phyloP scores from a whole-genome alignment of 2,888 invertebrate genomes.

The Abrostola tripartita region DNA sequence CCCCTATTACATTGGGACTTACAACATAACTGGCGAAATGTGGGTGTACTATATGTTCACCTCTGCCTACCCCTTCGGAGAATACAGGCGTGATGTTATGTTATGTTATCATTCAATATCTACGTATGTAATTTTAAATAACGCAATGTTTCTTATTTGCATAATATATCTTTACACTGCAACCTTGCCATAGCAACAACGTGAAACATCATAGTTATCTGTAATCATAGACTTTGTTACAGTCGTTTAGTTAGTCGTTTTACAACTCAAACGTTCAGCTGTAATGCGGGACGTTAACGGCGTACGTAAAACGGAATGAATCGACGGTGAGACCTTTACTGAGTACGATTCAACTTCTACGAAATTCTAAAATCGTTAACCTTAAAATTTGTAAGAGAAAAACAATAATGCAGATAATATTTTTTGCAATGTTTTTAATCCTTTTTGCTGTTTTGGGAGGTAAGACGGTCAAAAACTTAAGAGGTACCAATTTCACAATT shows the following conservation, averaged over 20 bases:
- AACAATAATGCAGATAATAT: no score
- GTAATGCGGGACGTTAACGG: constrained; percentile 61
- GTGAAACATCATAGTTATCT: constrained; percentile 27
- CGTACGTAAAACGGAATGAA: constrained; percentile 68
- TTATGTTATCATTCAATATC: no score
- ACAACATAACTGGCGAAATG: no score
- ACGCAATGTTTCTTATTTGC: constrained; percentile 6
- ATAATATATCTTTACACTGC: constrained; percentile 14
- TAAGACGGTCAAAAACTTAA: no score
- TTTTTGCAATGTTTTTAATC: no score
- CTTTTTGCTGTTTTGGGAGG: no score
- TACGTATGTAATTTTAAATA: background rate
- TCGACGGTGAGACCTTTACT: constrained; percentile 51
- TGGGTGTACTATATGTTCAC: no score
- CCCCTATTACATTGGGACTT: no score
- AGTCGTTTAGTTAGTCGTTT: constrained; percentile 60
- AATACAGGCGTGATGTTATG: no score
- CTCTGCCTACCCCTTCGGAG: no score
- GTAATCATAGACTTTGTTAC: constrained; percentile 54
- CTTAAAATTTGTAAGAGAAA: background rate
- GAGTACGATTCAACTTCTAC: constrained; percentile 16
- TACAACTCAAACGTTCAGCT: constrained; percentile 62
- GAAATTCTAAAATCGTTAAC: background rate
- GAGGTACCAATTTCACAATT: background rate
- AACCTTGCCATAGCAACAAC: constrained; percentile 22